Evolutionary conservation across 2,113 vertebrate genomes (phyloP), one percentile per base, ranked within the genome.

Genomic region (Proterorhinus semilunaris): DNA sequence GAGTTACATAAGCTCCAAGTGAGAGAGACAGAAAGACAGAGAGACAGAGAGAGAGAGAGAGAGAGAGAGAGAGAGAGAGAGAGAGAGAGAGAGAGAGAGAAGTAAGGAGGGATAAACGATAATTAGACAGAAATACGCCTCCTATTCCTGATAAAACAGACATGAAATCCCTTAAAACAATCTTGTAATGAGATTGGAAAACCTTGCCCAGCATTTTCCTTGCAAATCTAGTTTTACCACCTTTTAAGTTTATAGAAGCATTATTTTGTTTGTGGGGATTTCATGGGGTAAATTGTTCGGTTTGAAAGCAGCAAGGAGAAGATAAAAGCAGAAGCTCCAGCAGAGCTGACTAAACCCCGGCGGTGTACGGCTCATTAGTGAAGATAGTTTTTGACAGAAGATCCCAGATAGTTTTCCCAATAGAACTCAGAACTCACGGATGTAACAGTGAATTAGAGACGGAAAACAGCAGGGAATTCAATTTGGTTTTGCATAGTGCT

Each of bases 1-100:
- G 44, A 21, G 62, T 63, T 63, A 47, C 45, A 63, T 63, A 63
- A 63, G 62, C 61, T 42, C 57, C 13, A 15, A 63, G 61, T 10
- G 45, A 46, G 43, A 45, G 44, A 9, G 8, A 17, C 7, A n/a
- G 59, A 45, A 3, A 16, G 15, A 62, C 6, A 13, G 27, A 13
- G 12, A 46, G 3, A 62, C 7, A 17, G 8, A n/a, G 10, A 11
- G 11, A 45, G 21, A 36, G 11, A 13, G 21, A 55, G 10, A 54
- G 9, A 54, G 36, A 6, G 15, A 2, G 15, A 47, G 7, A 3
- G 58, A 15, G 5, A 13, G 36, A 44, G 4, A 10, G 16, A 7
- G 0, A 43, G 4, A 43, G 10, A 43, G 10, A 7, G 7, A 9
- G 17, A 36, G 12, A n/a, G 15, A 16, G 15, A 12, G 10, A 4